Base-by-base conservation (phyloP, 2,797 vertebrate genomes). In the Manis javanica region DNA sequence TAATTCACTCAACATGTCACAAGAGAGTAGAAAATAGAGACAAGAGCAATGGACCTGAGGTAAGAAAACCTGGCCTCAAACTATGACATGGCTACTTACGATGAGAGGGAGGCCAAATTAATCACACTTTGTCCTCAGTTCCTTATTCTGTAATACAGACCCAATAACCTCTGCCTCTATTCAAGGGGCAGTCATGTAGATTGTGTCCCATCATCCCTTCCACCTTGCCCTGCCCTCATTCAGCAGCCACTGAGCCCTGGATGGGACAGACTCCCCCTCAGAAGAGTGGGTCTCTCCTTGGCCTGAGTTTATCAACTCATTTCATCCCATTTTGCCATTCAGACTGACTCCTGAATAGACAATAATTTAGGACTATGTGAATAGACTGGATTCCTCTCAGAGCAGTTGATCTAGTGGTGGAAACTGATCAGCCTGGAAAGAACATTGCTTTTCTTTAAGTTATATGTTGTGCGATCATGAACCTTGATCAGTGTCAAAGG, bases 181-280 rank as follows among this genome's bases (percentile, higher is more conserved):
- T 26, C 11, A 23, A 64, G 9, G 1, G 23, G 37, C 4, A 24
- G 9, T 37, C 1, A 5, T 6, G 7, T 31, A 31, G 2, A 26
- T 3, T 31, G 1, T n/a, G 26, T 34, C 19, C 3, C 21, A 63
- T 15, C 23, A 2, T 61, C 19, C 15, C 1, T 51, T 75, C 14
- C 3, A 7, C 19, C 46, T 37, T 23, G 4, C 0, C 3, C 14
- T 61, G 18, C 34, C 15, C 11, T 37, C 13, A 19, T 14, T 31
- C 5, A 34, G 31, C 1, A 71, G 8, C n/a, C 6, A 31, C 4
- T 42, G 42, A 91, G 9, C 31, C 79, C 26, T 42, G 49, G 88
- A 7, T n/a, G 42, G 12, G 12, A 69, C 7, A 46, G 19, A 63
- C 2, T n/a, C n/a, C 14, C 75, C 34, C 12, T 24, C 9, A 66